Evolutionary conservation across 1,140 invertebrate species (phyloP).

Genomic region (Drosophila saltans): DNA sequence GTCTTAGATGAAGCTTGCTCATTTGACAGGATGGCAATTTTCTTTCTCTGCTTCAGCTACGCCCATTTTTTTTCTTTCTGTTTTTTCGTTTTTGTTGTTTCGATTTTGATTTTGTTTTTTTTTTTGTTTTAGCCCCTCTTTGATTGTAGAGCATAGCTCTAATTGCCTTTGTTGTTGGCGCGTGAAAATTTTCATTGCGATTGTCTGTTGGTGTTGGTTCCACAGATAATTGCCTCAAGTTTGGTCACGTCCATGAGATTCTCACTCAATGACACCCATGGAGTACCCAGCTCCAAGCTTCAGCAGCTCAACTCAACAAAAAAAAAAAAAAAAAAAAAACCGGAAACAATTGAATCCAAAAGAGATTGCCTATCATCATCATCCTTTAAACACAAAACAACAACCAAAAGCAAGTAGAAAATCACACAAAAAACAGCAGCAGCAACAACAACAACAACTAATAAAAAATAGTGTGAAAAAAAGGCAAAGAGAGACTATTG

Average conservation of each 20-base stretch:
- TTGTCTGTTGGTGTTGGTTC: slow-evolving; percentile 32
- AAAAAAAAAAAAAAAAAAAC: slow-evolving; percentile 4
- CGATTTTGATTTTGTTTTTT: neutral
- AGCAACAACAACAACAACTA: no score
- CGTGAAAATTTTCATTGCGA: slow-evolving; percentile 62
- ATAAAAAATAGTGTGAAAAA: slow-evolving; percentile 35
- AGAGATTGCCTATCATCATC: slow-evolving; percentile 28
- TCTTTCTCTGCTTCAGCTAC: slow-evolving; percentile 32
- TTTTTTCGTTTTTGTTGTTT: neutral
- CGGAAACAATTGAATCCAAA: slow-evolving; percentile 49
- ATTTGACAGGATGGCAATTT: slow-evolving; percentile 64
- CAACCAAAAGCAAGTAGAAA: no score
- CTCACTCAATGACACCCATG: slow-evolving; percentile 49
- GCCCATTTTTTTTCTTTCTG: slow-evolving; percentile 40
- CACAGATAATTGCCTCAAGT: slow-evolving; percentile 44
- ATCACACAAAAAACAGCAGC: no score
- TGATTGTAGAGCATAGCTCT: slow-evolving; percentile 17
- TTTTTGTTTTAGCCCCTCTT: slow-evolving; percentile 9
- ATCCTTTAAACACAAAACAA: slow-evolving; percentile 16
- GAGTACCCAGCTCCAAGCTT: neutral
- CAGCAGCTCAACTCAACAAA: neutral
- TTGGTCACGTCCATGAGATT: slow-evolving; percentile 58
- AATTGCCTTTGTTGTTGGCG: slow-evolving; percentile 50
- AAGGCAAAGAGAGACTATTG: slow-evolving; percentile 30
- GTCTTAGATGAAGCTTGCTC: slow-evolving; percentile 20